phyloP scores from a whole-genome alignment of 2,797 vertebrate genomes.

The Luscinia megarhynchos region DNA sequence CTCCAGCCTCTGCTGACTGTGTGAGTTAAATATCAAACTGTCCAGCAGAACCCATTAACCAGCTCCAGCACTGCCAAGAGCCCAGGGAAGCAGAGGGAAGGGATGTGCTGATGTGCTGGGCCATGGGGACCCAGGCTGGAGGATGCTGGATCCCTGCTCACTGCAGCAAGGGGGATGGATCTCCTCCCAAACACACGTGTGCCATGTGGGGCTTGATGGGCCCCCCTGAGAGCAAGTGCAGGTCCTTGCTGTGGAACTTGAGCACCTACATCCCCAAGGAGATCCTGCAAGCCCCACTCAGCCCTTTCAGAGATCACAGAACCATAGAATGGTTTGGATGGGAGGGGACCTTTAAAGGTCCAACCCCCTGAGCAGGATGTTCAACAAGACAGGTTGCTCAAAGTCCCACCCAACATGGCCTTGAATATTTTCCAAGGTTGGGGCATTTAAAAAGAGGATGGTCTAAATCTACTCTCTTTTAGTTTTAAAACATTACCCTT shows the following conservation, averaged over 20 bases:
- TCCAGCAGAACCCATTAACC: neutral
- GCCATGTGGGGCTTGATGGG: neutral
- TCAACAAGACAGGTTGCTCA: neutral
- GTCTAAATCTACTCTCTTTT: neutral
- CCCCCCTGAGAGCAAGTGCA: neutral
- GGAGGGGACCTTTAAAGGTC: neutral
- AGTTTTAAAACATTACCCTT: neutral
- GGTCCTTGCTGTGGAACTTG: neutral
- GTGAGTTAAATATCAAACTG: slow-evolving; percentile 33
- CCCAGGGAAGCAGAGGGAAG: neutral
- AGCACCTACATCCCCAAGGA: neutral
- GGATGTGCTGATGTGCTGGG: neutral
- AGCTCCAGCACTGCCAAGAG: neutral
- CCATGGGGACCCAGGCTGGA: rapidly evolving
- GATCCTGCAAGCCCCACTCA: neutral
- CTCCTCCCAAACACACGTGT: rapidly evolving
- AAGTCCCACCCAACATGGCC: rapidly evolving
- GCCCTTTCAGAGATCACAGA: neutral
- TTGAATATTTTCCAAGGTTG: neutral
- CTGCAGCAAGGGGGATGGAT: rapidly evolving
- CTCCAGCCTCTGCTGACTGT: rapidly evolving
- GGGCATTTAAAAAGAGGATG: neutral
- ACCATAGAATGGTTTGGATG: neutral
- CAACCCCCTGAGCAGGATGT: neutral
- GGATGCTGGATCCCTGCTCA: neutral